Conservation (phyloP, 2,888 invertebrate genomes). For the Lampropteryx suffumata region DNA sequence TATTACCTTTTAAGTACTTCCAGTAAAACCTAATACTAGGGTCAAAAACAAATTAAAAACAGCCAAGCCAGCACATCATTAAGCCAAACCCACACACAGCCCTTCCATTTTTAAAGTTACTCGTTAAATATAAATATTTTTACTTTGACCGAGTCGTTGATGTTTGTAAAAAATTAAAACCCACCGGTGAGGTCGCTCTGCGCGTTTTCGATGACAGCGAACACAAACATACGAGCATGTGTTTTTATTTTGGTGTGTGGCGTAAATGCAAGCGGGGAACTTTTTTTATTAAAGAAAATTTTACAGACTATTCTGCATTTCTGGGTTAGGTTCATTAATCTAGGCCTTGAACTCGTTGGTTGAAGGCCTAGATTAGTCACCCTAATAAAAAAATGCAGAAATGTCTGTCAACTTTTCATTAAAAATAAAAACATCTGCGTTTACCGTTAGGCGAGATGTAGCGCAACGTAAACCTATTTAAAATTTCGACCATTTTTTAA, state of each 20-base stretch:
- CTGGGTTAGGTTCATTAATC: no score
- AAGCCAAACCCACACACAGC: not conserved
- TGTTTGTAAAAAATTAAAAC: conserved; percentile 51
- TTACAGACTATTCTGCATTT: no score
- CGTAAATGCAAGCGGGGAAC: not conserved
- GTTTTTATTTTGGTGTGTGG: conserved; percentile 27
- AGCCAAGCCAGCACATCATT: conserved; percentile 5
- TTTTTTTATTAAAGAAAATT: no score
- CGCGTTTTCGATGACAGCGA: conserved; percentile 64
- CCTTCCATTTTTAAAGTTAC: conserved; percentile 21
- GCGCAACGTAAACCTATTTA: no score
- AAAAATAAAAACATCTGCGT: no score
- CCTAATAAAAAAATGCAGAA: no score
- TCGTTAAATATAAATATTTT: conserved; percentile 59
- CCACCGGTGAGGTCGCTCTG: conserved; percentile 40
- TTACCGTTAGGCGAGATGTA: no score
- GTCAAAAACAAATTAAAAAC: conserved; percentile 4
- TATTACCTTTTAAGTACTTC: no score
- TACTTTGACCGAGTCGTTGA: conserved; percentile 46
- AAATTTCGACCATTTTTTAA: no score
- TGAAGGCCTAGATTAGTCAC: no score
- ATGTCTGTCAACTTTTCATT: no score
- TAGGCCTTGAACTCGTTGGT: no score
- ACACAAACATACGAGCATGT: conserved; percentile 49
- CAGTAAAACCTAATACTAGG: not conserved